These are phyloP conservation scores for Diploscapter pachys DNA, from an alignment of 1,140 invertebrate species.

Conservation along the genomic window DNA sequence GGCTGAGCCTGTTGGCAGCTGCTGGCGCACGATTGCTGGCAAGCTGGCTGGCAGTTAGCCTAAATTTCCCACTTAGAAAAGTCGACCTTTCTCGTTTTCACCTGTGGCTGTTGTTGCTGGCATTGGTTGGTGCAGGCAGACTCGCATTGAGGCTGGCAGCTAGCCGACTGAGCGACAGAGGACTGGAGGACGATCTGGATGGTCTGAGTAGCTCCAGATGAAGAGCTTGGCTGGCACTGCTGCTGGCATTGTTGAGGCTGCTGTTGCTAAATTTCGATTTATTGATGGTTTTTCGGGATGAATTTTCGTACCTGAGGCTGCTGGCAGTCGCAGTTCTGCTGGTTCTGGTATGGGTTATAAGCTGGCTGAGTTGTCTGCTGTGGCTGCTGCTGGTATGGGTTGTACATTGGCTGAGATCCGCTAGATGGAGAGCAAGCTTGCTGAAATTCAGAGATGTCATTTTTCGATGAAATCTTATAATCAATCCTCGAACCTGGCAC, in stretches of 20 bases:
- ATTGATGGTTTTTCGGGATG: no score
- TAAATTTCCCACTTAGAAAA: neutral
- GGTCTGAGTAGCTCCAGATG: conserved; percentile 6
- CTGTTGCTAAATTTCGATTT: neutral
- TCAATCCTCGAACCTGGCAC: neutral
- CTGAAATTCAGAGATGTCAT: neutral
- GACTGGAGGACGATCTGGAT: conserved; percentile 18
- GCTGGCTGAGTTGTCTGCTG: neutral
- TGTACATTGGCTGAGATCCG: conserved; percentile 6
- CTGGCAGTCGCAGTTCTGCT: neutral
- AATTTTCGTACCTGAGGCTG: no score
- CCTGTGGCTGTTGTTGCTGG: conserved; percentile 18
- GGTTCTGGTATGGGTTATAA: neutral
- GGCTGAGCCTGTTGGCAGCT: conserved; percentile 17
- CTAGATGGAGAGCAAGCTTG: conserved; percentile 3
- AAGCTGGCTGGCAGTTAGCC: conserved; percentile 28
- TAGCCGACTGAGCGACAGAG: conserved; percentile 15
- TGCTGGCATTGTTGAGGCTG: conserved; percentile 33
- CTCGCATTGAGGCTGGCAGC: conserved; percentile 20
- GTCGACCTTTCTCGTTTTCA: no score
- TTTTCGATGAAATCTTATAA: neutral
- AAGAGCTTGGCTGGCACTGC: conserved; percentile 28
- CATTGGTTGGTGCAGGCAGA: conserved; percentile 28
- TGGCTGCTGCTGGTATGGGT: neutral
- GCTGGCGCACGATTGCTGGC: conserved; percentile 10